Base-by-base conservation (phyloP, 2,888 invertebrate genomes). In the Bursaphelenchus okinawaensis region DNA sequence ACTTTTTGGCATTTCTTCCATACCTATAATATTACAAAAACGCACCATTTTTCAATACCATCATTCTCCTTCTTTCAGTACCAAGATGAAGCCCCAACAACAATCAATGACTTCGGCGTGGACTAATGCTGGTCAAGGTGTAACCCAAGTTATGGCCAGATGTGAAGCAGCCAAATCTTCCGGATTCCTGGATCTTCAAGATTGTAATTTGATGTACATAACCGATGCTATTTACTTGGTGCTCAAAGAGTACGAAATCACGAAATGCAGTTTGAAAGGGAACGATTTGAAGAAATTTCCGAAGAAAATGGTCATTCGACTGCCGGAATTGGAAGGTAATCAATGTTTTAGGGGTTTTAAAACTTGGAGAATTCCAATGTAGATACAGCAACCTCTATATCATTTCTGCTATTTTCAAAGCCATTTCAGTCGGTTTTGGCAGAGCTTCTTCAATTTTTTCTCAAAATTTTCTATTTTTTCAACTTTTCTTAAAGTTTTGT, bases 201-300 rank as follows among this genome's bases (percentile, higher is more conserved):
- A 65, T 16, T 79, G 79, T 65, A 67, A 69, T 54, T 60, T 79
- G 12, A 77, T 79, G 76, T 79, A 73, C 66, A 68, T 79, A 31
- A 77, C 79, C 23, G 79, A 79, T 55, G 79, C 79, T 0, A 71
- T 79, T 24, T 79, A 79, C 59, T 65, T 79, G 55, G 71, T 79
- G 7, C 59, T 78, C 2, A 77, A 77, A 60, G 76, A 62, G 7
- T 66, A 70, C 59, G 59, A 65, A 19, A 59, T 73, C 26, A 61
- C 54, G 20, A 68, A 72, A 55, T 67, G 67, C 63, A 69, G 31
- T 58, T 67, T 68, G 65, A 73, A 65, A 70, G 69, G 75, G 63
- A 78, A 78, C 55, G 55, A 59, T 4, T 65, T 78, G 65, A 78
- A 78, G 58, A 78, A 77, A 58, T 78, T 78, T 61, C 78, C 78